These are phyloP conservation scores for Mamestra brassicae DNA, from an alignment of 2,888 invertebrate genomes.

Conservation along the genomic window DNA sequence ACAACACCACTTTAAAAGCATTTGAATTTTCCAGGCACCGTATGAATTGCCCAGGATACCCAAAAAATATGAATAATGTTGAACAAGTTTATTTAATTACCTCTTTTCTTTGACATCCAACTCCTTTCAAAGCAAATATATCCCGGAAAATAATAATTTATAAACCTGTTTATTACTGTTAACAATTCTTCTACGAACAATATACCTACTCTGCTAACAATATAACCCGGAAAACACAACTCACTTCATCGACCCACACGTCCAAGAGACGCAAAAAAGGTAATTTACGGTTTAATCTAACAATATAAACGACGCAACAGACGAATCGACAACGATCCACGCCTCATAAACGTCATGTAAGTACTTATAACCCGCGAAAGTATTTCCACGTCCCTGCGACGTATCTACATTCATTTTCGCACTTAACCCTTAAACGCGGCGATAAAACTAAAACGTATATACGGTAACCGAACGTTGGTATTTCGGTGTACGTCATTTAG, in stretches of 20 bases:
- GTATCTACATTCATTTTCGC: conserved; percentile 74
- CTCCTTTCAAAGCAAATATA: too few species aligned
- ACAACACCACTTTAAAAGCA: too few species aligned
- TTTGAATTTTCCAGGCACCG: too few species aligned
- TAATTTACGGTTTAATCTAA: conserved; percentile 55
- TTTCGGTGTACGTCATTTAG: conserved; percentile 71
- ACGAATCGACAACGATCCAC: conserved; percentile 67
- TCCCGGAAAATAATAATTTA: too few species aligned
- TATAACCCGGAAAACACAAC: neutral
- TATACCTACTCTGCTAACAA: too few species aligned
- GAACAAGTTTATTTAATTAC: too few species aligned
- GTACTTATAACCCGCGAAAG: conserved; percentile 65
- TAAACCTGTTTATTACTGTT: too few species aligned
- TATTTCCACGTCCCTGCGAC: conserved; percentile 68
- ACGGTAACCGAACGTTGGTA: conserved; percentile 66
- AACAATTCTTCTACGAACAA: too few species aligned
- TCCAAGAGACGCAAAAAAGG: conserved; percentile 11
- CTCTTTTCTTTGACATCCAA: too few species aligned
- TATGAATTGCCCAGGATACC: too few species aligned
- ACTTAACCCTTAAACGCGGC: conserved; percentile 76
- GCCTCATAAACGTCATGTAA: conserved; percentile 58
- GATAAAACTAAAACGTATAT: conserved; percentile 78
- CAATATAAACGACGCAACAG: conserved; percentile 49
- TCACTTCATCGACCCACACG: neutral
- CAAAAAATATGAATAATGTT: too few species aligned